phyloP scores from a whole-genome alignment of 2,888 invertebrate genomes.

The Leptopilina syphax region DNA sequence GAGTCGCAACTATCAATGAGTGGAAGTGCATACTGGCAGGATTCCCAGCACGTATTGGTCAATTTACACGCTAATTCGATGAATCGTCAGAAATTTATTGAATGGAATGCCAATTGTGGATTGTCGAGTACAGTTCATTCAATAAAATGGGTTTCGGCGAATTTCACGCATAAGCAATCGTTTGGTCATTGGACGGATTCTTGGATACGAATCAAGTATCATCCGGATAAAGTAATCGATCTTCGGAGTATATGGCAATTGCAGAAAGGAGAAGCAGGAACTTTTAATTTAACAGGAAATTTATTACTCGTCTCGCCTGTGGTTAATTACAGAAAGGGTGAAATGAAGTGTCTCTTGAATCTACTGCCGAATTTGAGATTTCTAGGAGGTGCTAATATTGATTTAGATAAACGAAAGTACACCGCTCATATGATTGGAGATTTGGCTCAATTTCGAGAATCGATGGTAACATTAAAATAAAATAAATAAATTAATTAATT shows the following conservation, averaged over 20 bases:
- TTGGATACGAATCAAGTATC: constrained; percentile 78
- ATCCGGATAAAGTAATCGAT: constrained; percentile 83
- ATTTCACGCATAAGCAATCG: constrained; percentile 79
- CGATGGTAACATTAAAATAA: constrained; percentile 77
- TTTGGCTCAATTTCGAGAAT: constrained; percentile 85
- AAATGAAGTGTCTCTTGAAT: constrained; percentile 83
- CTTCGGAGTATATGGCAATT: constrained; percentile 85
- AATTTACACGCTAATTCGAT: constrained; percentile 79
- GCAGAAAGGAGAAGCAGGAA: constrained; percentile 78
- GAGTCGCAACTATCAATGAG: constrained; percentile 78
- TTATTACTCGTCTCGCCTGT: constrained; percentile 84
- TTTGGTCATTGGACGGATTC: constrained; percentile 77
- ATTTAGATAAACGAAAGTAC: constrained; percentile 84
- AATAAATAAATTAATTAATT: too few species aligned
- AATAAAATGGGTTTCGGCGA: constrained; percentile 80
- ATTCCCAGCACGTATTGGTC: constrained; percentile 79
- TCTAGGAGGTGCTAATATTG: constrained; percentile 84
- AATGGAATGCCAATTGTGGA: constrained; percentile 77
- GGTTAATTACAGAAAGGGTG: constrained; percentile 82
- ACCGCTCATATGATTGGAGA: constrained; percentile 81
- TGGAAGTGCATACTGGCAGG: constrained; percentile 81
- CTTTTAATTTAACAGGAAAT: constrained; percentile 82
- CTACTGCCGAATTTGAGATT: constrained; percentile 82
- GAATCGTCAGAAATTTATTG: constrained; percentile 76
- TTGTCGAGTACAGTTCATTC: constrained; percentile 81